Base-by-base conservation (phyloP, 2,797 vertebrate genomes). In the Sternarchorhynchus goeldii region DNA sequence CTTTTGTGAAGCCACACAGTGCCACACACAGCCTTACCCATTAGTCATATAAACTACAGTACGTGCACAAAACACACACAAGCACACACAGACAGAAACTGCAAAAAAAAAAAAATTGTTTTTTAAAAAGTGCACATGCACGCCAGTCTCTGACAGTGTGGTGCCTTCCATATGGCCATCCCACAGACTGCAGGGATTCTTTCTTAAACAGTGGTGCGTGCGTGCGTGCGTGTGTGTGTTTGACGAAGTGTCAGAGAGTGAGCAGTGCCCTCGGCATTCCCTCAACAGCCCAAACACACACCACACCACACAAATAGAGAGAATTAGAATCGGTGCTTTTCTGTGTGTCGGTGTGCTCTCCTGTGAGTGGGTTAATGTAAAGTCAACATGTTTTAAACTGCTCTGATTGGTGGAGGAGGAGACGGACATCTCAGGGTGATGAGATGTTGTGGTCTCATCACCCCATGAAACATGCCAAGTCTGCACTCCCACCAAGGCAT, bases 21-120 rank as follows among this genome's bases (percentile, higher is more conserved):
- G 78, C 78, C 83, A 85, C 87, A 89, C 83, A 86, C 84, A 90
- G 88, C 86, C 86, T 83, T 84, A 86, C 90, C 87, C 87, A 88
- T 75, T 88, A 89, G 85, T 87, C 90, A 88, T 82, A 34, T 75
- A 81, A 85, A 80, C 85, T 81, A 85, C 32, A 12, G 16, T 20
- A 72, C 45, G 69, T 66, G 39, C n/a, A 79, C 81, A 86, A 68
- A 10, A 16, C 62, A 59, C 53, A 20, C 41, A n/a, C 39, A 64
- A 5, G 7, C 85, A 81, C 82, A 87, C 85, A 86, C 69, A 29
- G 36, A 29, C 32, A 70, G 79, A 85, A 86, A 84, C 86, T 81
- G 86, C 82, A 88, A 89, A 14, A 50, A 50, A 50, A 4, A 87
- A 80, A 86, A 87, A 88, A 82, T 88, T 36, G 45, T 88, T 81